Conservation (phyloP, 1,140 invertebrate genomes). For the Cydia pomonella region DNA sequence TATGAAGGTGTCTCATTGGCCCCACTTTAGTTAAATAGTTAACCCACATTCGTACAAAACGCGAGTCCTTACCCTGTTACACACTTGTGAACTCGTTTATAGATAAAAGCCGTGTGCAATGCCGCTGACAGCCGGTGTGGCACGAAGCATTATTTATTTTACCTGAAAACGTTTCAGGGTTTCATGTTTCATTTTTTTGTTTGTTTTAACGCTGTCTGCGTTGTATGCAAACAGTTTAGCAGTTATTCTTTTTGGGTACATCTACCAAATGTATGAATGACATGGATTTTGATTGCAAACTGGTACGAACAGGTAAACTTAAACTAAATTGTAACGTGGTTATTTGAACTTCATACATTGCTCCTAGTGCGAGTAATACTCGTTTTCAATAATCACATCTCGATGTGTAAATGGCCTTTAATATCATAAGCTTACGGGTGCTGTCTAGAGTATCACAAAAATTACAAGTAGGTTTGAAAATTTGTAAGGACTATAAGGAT, state of each 20-base stretch:
- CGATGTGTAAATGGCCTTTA: too few species aligned
- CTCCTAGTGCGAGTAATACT: too few species aligned
- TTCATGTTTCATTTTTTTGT: neutral
- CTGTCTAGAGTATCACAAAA: too few species aligned
- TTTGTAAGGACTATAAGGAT: too few species aligned
- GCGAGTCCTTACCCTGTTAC: neutral
- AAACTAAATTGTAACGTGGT: too few species aligned
- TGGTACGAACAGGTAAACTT: neutral
- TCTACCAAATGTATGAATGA: neutral
- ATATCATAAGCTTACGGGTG: too few species aligned
- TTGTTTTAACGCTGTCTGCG: slow-evolving; percentile 5
- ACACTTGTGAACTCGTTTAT: slow-evolving; percentile 12
- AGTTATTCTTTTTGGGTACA: neutral
- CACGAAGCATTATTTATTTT: slow-evolving; percentile 21
- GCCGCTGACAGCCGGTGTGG: slow-evolving; percentile 15
- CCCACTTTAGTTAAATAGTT: neutral
- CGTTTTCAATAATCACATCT: too few species aligned
- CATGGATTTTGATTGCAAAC: neutral
- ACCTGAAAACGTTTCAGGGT: slow-evolving; percentile 15
- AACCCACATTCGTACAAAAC: neutral
- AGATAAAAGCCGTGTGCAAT: slow-evolving; percentile 19
- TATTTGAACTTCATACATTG: too few species aligned
- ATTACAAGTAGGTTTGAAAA: too few species aligned
- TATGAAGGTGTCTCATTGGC: too few species aligned
- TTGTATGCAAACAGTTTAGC: slow-evolving; percentile 19